Conservation (phyloP, 1,140 invertebrate species). For the Pollicipes pollicipes region DNA sequence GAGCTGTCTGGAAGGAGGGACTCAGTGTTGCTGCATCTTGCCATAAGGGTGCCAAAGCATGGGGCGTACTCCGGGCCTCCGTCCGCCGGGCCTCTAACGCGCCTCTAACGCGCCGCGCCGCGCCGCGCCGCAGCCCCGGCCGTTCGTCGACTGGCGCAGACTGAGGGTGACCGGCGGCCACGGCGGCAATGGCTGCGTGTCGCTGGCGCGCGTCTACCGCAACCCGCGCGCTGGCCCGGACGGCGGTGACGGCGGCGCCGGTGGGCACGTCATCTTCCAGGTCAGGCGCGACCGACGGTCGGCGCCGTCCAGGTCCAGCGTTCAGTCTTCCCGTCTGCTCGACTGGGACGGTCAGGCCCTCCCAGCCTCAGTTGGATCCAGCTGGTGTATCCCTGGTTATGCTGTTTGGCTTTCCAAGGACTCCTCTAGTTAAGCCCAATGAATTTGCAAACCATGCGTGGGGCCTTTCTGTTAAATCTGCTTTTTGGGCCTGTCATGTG, state of each 20-base stretch:
- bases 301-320: not conserved
- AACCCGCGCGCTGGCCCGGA: constrained; percentile 83
- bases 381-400: not conserved
- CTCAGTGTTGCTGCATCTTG: too few relatives aligned
- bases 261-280: constrained; percentile 87
- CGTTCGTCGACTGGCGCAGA: constrained; percentile 29
- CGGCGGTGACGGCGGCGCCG: constrained; percentile 91
- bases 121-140: too few relatives aligned
- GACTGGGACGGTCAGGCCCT: not conserved
- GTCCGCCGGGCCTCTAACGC: too few relatives aligned
- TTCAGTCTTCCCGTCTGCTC: not conserved
- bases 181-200: constrained; percentile 81
- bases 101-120: too few relatives aligned
- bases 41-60: too few relatives aligned
- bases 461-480: too few relatives aligned
- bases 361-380: not conserved
- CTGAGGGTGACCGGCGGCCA: constrained; percentile 49
- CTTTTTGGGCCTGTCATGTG: too few relatives aligned
- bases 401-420: too few relatives aligned
- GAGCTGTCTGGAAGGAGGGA: too few relatives aligned
- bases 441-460: too few relatives aligned
- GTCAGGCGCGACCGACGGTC: constrained; percentile 28
- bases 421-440: too few relatives aligned
- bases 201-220: constrained; percentile 54
- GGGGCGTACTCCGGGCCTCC: too few relatives aligned